Conservation (phyloP, 2,113 vertebrate genomes). For the Urocitellus parryii region DNA sequence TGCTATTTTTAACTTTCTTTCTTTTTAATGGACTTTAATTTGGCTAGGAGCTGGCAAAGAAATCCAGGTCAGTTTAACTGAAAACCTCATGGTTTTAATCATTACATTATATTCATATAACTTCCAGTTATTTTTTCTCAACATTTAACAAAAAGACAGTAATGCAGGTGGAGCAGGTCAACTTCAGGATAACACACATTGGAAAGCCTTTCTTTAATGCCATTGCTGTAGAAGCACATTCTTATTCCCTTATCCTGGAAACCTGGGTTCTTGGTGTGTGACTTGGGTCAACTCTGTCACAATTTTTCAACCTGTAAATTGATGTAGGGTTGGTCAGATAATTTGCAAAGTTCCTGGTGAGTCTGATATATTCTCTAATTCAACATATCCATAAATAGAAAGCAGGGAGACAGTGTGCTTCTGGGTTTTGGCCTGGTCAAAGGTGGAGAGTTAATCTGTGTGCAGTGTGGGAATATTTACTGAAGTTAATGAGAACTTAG, state of each 20-base stretch:
- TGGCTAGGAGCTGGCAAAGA: background rate
- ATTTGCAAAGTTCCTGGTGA: background rate
- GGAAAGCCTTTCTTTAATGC: background rate
- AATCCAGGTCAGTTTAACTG: conserved; percentile 27
- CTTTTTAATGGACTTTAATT: conserved; percentile 16
- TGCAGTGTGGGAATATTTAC: conserved; percentile 78
- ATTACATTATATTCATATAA: background rate
- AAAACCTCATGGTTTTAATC: background rate
- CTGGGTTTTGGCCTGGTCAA: conserved; percentile 33
- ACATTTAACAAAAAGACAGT: conserved; percentile 3
- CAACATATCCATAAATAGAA: background rate
- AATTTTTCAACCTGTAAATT: background rate
- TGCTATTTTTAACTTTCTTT: background rate
- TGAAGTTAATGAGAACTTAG: conserved; percentile 83
- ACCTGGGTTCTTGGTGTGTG: background rate
- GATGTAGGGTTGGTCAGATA: background rate
- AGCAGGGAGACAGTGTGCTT: background rate
- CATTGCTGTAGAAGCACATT: background rate
- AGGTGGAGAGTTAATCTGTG: conserved; percentile 37
- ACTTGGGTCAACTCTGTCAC: background rate
- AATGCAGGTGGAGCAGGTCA: background rate
- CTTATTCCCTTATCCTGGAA: background rate
- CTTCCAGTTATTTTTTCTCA: background rate
- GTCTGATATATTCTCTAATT: background rate
- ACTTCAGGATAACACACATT: background rate